Evolutionary conservation across 2,113 vertebrate genomes (phyloP).

Genomic region (Phrynosoma blainvillii): DNA sequence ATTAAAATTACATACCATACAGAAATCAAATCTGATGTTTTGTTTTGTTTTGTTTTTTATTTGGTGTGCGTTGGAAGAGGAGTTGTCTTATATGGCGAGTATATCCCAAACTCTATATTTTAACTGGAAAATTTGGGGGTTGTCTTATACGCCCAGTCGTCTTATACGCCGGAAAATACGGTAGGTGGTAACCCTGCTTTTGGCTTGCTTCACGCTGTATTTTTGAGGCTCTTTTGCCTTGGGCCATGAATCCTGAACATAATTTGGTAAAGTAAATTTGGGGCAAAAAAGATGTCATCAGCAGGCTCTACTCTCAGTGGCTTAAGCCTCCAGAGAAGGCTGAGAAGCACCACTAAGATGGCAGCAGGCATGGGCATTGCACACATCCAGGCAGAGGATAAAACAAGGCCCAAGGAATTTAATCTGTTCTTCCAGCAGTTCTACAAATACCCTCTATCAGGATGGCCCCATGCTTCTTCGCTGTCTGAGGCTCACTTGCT

Average conservation of each 20-base stretch:
- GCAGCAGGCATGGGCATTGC: too few relatives aligned
- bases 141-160: too few relatives aligned
- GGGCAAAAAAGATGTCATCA: neutral
- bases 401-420: neutral
- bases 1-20: too few relatives aligned
- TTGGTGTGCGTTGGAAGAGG: too few relatives aligned
- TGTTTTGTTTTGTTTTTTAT: too few relatives aligned
- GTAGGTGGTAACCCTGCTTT: neutral
- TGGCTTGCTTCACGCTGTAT: neutral
- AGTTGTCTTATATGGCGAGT: too few relatives aligned
- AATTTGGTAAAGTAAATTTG: neutral
- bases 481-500: constrained; percentile 4
- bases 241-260: neutral
- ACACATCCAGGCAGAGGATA: neutral
- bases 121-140: too few relatives aligned
- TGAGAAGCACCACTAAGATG: neutral
- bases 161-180: too few relatives aligned
- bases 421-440: neutral
- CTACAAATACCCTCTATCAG: neutral
- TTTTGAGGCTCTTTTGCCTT: neutral
- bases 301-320: neutral
- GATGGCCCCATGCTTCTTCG: neutral
- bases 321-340: neutral
- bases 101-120: too few relatives aligned
- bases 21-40: too few relatives aligned